Percentiles rank a stretch among this genome's conserved stretches.
Evolutionary conservation across 2,113 vertebrate species (phyloP).

Genomic region (Seriola quinqueradiata): DNA sequence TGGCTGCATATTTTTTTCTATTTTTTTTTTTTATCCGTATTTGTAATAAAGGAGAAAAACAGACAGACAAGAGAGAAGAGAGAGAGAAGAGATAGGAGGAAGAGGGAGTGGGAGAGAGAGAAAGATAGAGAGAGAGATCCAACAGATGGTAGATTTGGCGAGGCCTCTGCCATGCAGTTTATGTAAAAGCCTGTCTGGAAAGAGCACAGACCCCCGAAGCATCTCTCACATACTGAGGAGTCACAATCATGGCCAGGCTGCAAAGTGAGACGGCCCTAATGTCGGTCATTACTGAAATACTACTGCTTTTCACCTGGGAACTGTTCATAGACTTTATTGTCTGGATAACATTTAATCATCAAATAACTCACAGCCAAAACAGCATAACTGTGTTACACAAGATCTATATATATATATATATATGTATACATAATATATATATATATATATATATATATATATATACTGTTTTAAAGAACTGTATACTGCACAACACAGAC

Average conservation of each 20-base stretch:
- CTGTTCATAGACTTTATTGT: conserved; percentile 4
- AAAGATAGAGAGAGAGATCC: conserved; percentile 64
- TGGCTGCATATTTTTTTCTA: conserved; percentile 51
- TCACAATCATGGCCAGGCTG: conserved; percentile 69
- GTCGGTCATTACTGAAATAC: conserved; percentile 57
- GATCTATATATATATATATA: no score
- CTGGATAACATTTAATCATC: not conserved
- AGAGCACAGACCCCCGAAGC: conserved; percentile 77
- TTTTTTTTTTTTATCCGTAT: conserved; percentile 44
- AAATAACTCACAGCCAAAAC: not conserved
- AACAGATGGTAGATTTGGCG: conserved; percentile 85
- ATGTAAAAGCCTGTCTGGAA: conserved; percentile 81
- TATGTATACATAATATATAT: no score
- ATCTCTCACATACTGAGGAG: conserved; percentile 76
- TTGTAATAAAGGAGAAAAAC: conserved; percentile 67
- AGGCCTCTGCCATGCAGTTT: conserved; percentile 77
- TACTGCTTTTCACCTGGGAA: conserved; percentile 24
- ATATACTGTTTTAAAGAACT: not conserved
- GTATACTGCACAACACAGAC: not conserved
- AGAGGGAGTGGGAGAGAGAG: conserved; percentile 35
- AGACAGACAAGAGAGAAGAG: conserved; percentile 55
- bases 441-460: no score
- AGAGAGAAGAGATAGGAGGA: conserved; percentile 40
- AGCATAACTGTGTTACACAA: not conserved
- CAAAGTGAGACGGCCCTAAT: conserved; percentile 63